Base-by-base conservation (phyloP, 2,888 invertebrate species). In the Eutolmus rufibarbis region DNA sequence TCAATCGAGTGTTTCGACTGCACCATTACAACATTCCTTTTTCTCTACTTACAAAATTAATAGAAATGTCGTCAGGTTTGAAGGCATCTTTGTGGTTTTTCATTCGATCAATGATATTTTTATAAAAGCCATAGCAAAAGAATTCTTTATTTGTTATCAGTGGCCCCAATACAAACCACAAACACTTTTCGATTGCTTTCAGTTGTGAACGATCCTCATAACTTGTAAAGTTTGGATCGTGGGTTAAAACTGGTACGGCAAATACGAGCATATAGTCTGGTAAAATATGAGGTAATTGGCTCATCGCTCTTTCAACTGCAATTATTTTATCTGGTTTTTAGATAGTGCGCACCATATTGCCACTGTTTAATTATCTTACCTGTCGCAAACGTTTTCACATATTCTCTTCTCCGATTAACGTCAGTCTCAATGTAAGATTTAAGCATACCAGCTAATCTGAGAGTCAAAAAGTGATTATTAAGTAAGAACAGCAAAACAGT, bases 201-300 rank as follows among this genome's bases (percentile, higher is more conserved):
- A 99, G 94, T 90, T 98, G 97, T 28, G 89, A 89, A 23, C 96
- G 94, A 91, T 97, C 96, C 90, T 96, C 95, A 93, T 96, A 95
- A 89, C 95, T 94, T 82, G 96, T 96, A 91, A 96, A 97, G 89
- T 95, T 95, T 7, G 97, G 97, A 93, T 98, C 97, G 92, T 99
- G 98, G n/a, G 98, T 97, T 88, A 99, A 94, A 85, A 99, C 95
- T 81, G 99, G 98, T 90, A 99, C 96, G n/a, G 98, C 97, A 93
- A 98, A 99, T 89, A 98, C 97, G 91, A 99, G 93, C 96, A 98
- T 98, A 92, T 98, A 99, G 93, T 99, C 99, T 86, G 99, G 99
- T 93, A 98, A 94, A 92, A 98, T 97, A 92, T 97, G 96, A 66
- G 97, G 96, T 91, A 97, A 93, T 93, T 97, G 97, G 89, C 95